These are phyloP conservation scores for Schizaphis graminum DNA, from an alignment of 2,888 invertebrate species.

Conservation along the genomic window DNA sequence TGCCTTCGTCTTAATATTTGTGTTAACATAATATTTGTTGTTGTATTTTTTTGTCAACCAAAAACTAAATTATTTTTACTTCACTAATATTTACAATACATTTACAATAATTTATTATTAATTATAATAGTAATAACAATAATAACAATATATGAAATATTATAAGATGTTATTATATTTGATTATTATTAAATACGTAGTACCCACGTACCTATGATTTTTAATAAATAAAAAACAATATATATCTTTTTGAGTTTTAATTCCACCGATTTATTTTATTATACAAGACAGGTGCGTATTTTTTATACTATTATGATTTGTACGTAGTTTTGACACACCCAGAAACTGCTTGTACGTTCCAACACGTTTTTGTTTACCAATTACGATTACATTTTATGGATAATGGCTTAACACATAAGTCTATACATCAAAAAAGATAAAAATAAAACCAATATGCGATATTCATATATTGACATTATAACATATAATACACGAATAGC, in stretches of 20 bases:
- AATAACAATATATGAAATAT: neutral
- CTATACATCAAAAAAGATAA: constrained; percentile 34
- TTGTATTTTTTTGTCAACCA: neutral
- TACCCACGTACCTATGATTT: neutral
- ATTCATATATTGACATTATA: neutral
- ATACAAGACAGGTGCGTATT: constrained; percentile 44
- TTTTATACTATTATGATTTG: constrained; percentile 22
- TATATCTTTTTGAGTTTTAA: neutral
- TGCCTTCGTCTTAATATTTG: neutral
- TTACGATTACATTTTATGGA: constrained; percentile 35
- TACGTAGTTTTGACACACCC: constrained; percentile 53
- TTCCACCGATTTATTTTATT: constrained; percentile 42
- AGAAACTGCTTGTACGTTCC: constrained; percentile 37
- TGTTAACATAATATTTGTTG: neutral
- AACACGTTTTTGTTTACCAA: constrained; percentile 60
- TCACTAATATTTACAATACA: neutral
- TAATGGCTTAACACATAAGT: constrained; percentile 30
- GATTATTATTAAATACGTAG: neutral
- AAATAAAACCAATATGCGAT: neutral
- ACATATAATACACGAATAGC: neutral
- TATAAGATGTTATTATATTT: neutral
- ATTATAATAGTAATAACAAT: neutral
- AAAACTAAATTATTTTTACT: neutral
- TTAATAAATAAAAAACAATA: neutral
- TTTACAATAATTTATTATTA: neutral